phyloP scores from a whole-genome alignment of 2,888 invertebrate genomes.

The Cryptosula pallasiana region DNA sequence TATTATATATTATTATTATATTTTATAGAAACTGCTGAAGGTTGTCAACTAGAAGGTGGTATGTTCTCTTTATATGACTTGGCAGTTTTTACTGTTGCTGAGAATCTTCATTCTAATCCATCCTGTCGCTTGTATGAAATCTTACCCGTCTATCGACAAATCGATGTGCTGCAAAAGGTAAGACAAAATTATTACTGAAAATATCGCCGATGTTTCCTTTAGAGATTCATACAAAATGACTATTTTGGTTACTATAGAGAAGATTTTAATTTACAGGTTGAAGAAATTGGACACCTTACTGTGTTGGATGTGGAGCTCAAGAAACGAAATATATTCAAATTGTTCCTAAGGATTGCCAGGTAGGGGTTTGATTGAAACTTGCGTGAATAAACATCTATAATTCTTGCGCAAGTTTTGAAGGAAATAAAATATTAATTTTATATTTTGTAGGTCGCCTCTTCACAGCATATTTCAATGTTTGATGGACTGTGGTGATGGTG shows the following conservation, averaged over 20 bases:
- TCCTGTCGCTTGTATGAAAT: background rate
- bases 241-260: too few relatives aligned
- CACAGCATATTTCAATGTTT: background rate
- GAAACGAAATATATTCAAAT: background rate
- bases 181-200: too few relatives aligned
- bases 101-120: background rate
- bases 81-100: background rate
- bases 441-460: background rate
- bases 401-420: too few relatives aligned
- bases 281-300: background rate
- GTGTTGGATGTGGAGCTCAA: background rate
- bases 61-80: background rate
- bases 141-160: background rate
- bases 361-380: background rate
- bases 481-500: background rate
- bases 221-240: too few relatives aligned
- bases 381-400: too few relatives aligned
- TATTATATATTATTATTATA: too few relatives aligned
- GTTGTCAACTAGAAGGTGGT: too few relatives aligned
- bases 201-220: too few relatives aligned
- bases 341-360: background rate
- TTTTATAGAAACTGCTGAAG: too few relatives aligned
- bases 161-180: background rate
- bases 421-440: too few relatives aligned
- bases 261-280: too few relatives aligned